Percentiles rank a stretch among this genome's conserved stretches.
Evolutionary conservation across 2,797 vertebrate species (phyloP).

Genomic region (Anguilla anguilla): DNA sequence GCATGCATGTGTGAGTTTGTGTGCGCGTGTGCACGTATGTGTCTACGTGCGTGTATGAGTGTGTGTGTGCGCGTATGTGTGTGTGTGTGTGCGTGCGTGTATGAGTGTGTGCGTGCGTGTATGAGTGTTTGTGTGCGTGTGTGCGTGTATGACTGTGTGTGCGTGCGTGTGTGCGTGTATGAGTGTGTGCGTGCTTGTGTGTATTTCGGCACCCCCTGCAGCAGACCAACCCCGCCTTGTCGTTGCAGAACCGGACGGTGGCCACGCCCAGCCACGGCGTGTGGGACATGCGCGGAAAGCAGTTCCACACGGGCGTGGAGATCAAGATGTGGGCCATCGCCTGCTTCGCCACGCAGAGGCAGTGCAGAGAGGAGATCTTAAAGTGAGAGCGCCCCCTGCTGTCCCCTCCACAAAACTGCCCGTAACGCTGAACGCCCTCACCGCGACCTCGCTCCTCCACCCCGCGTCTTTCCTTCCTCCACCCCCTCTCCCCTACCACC

Average conservation of each 20-base stretch:
- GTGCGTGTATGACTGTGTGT: neutral
- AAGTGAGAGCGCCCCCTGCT: slow-evolving; percentile 79
- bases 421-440: neutral
- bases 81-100: no score
- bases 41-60: no score
- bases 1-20: no score
- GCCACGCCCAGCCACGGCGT: slow-evolving; percentile 97
- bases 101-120: no score
- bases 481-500: neutral
- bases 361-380: slow-evolving; percentile 96
- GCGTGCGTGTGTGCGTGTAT: slow-evolving; percentile 10
- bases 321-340: slow-evolving; percentile 99
- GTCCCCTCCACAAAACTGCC: neutral
- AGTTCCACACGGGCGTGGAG: slow-evolving; percentile 97
- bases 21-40: neutral
- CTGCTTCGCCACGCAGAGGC: slow-evolving; percentile 96
- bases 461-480: neutral
- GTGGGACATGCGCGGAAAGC: slow-evolving; percentile 98
- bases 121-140: no score
- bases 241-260: slow-evolving; percentile 91
- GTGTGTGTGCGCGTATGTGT: no score
- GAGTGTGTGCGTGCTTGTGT: slow-evolving; percentile 42
- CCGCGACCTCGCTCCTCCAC: neutral
- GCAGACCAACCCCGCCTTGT: slow-evolving; percentile 66
- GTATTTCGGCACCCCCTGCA: slow-evolving; percentile 53